These are phyloP conservation scores for Orchestes rusci DNA, from an alignment of 2,888 invertebrate genomes.

Conservation along the genomic window DNA sequence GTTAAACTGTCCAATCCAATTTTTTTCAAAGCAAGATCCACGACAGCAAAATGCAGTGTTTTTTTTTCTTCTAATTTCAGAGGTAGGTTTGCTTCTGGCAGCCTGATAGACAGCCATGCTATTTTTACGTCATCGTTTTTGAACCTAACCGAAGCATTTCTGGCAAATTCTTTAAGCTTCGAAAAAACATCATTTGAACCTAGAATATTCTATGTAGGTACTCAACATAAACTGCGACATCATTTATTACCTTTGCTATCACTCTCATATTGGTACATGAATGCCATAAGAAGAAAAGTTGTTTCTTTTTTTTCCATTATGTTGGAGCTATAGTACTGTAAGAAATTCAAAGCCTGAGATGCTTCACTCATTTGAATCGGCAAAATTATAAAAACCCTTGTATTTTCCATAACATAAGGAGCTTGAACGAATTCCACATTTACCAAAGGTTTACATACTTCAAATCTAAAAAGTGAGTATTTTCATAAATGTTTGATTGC, in stretches of 20 bases:
- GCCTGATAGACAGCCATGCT: slow-evolving; percentile 61
- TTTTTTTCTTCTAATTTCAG: slow-evolving; percentile 36
- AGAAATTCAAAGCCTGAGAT: slow-evolving; percentile 56
- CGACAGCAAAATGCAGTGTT: slow-evolving; percentile 50
- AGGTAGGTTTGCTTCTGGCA: slow-evolving; percentile 42
- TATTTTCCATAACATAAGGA: slow-evolving; percentile 94
- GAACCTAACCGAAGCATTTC: slow-evolving; percentile 57
- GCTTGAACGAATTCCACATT: slow-evolving; percentile 83
- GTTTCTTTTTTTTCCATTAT: slow-evolving; percentile 69
- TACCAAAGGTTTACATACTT: slow-evolving; percentile 78
- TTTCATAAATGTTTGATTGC: neutral
- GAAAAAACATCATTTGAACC: slow-evolving; percentile 34
- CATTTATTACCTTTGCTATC: slow-evolving; percentile 53
- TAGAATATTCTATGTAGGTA: slow-evolving; percentile 5
- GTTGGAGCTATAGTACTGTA: slow-evolving; percentile 57
- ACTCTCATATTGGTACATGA: slow-evolving; percentile 57
- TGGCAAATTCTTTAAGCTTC: slow-evolving; percentile 56
- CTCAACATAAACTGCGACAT: neutral
- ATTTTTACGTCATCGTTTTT: slow-evolving; percentile 61
- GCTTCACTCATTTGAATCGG: slow-evolving; percentile 55
- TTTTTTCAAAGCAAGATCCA: slow-evolving; percentile 63
- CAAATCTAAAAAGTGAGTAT: slow-evolving; percentile 49
- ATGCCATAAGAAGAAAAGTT: slow-evolving; percentile 67
- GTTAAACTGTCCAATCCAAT: slow-evolving; percentile 67
- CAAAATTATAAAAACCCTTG: slow-evolving; percentile 69